Evolutionary conservation across 2,888 invertebrate genomes (phyloP).

Genomic region (Cacoxenus indagator): DNA sequence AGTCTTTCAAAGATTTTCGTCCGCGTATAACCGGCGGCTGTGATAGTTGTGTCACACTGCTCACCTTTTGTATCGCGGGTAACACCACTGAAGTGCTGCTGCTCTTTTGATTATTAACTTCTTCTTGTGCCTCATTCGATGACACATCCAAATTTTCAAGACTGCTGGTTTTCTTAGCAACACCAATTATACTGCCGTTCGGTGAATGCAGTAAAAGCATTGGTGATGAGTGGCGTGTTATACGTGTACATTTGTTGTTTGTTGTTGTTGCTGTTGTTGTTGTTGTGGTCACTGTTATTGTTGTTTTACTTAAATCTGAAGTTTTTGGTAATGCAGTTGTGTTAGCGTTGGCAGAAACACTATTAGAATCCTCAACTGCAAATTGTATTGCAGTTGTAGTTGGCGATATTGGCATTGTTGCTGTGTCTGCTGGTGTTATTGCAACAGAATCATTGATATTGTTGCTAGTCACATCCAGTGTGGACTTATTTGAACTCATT

Average conservation of each 20-base stretch:
- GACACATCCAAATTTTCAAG: not conserved
- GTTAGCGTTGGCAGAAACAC: too few relatives aligned
- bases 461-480: not conserved
- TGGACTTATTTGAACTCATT: not conserved
- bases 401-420: not conserved
- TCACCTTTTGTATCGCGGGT: not conserved
- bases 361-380: not conserved
- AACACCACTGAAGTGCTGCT: not conserved
- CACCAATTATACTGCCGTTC: slow-evolving; percentile 22
- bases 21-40: slow-evolving; percentile 48
- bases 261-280: slow-evolving; percentile 25
- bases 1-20: slow-evolving; percentile 61
- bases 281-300: slow-evolving; percentile 26
- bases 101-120: not conserved
- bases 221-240: slow-evolving; percentile 62
- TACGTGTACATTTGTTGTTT: slow-evolving; percentile 40
- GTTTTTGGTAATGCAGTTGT: slow-evolving; percentile 23
- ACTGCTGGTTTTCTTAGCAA: not conserved
- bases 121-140: not conserved
- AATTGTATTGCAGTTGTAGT: slow-evolving; percentile 18
- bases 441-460: not conserved
- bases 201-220: slow-evolving; percentile 43
- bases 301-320: too few relatives aligned
- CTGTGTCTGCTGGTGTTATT: not conserved
- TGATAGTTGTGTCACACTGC: not conserved